Evolutionary conservation across 1,140 invertebrate species (phyloP).

Genomic region (Drosophila albomicans): DNA sequence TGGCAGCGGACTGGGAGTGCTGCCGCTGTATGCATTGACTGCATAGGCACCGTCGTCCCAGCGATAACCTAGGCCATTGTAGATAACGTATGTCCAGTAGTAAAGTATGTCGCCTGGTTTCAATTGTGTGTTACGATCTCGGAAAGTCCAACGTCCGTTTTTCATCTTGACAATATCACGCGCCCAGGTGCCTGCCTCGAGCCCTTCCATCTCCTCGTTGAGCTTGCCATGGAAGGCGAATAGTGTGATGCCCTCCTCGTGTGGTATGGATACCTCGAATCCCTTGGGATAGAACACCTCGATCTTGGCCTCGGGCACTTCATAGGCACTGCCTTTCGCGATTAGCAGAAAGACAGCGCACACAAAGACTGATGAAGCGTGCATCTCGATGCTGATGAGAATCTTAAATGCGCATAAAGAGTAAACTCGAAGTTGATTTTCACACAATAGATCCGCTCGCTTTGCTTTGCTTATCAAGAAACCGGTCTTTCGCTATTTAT

Average conservation of each 20-base stretch:
- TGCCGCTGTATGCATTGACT: conserved; percentile 84
- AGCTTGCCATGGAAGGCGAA: conserved; percentile 91
- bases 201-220: conserved; percentile 90
- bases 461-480: conserved; percentile 58
- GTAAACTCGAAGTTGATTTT: conserved; percentile 1
- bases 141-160: conserved; percentile 89
- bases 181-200: conserved; percentile 90
- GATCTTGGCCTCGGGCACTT: conserved; percentile 87
- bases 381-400: conserved; percentile 34
- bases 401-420: conserved; percentile 48
- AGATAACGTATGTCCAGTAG: conserved; percentile 91
- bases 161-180: conserved; percentile 88
- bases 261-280: conserved; percentile 87
- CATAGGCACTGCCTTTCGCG: conserved; percentile 72
- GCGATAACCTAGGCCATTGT: conserved; percentile 88
- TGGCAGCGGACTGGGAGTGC: background rate
- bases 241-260: conserved; percentile 89
- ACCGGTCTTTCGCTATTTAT: conserved; percentile 56
- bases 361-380: conserved; percentile 22
- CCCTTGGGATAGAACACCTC: conserved; percentile 88
- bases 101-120: conserved; percentile 89
- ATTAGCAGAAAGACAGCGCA: conserved; percentile 23
- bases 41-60: conserved; percentile 87
- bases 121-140: conserved; percentile 87
- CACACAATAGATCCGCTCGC: conserved; percentile 17